Evolutionary conservation across 92 coral and sea anemone species (phyloP), one percentile per base, ranked within the genome.

Genomic region (Porites lobata): DNA sequence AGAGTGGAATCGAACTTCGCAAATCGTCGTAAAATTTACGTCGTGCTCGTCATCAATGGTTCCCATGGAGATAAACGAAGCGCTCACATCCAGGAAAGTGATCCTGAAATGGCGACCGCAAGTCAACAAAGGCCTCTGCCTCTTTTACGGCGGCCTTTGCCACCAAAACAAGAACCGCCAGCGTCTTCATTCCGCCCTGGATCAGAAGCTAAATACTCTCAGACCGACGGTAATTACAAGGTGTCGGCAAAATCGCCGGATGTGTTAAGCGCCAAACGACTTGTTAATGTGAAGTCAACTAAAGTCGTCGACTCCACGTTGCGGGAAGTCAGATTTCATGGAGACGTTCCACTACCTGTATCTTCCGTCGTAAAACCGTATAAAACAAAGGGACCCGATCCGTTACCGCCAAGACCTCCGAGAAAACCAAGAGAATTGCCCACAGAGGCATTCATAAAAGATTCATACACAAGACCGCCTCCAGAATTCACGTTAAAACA

Each of bases 131-230:
- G 90, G 57, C 90, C 94, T 20, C 78, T 91, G 67, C 95, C 95
- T 70, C 98, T 97, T 78, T 89, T 97, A 78, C 96, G 99, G 59
- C 98, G 99, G 53, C 99, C 99, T 80, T 88, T 97, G 63, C 99
- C 99, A 43, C 99, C 99, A 53, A 95, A 97, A 82, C 85, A 87
- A 20, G 54, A 80, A 8, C 87, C 82, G 19, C 92, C 93, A 51
- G 87, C 93, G 38, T 81, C 93, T 50, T 52, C 84, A 26, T 54
- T 88, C 61, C 85, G 85, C 32, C 65, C 91, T 21, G 69, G 72
- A 80, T 53, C 91, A 78, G 86, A 62, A 75, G 89, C 84, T 63
- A 84, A 85, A 77, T 91, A 51, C 75, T 81, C 80, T 8, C 70
- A 69, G 43, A 10, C 79, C 21, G 85, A 82, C 47, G 80, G 85